phyloP scores from a whole-genome alignment of 1,140 invertebrate species.

The Diploscapter pachys region DNA sequence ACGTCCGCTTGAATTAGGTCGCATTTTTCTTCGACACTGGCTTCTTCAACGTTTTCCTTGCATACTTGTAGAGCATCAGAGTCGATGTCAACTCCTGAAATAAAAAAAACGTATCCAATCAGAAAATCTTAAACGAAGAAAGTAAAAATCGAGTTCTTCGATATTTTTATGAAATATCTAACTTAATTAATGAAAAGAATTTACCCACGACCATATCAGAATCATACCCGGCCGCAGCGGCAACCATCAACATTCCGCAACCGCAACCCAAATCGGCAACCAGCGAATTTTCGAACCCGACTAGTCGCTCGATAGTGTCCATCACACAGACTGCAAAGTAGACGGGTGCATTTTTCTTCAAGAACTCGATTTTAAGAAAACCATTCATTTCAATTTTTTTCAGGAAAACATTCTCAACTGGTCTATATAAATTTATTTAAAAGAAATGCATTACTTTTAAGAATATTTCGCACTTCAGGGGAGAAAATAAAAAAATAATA shows the following conservation, averaged over 20 bases:
- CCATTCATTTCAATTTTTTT: too few species aligned
- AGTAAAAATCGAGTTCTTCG: too few species aligned
- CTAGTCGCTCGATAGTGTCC: slow-evolving; percentile 77
- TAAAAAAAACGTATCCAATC: background rate
- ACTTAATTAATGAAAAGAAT: slow-evolving; percentile 51
- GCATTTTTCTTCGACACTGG: slow-evolving; percentile 68
- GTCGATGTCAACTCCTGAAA: slow-evolving; percentile 82
- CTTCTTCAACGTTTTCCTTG: slow-evolving; percentile 70
- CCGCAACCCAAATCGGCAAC: slow-evolving; percentile 88
- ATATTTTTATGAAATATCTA: too few species aligned
- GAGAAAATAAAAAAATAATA: background rate
- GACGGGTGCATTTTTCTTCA: too few species aligned
- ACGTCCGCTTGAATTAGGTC: slow-evolving; percentile 42
- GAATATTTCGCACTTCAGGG: background rate
- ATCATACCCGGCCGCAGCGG: slow-evolving; percentile 18
- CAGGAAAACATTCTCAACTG: background rate
- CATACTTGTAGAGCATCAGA: slow-evolving; percentile 73
- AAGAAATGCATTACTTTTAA: slow-evolving; percentile 4
- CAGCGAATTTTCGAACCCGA: slow-evolving; percentile 60
- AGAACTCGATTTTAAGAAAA: too few species aligned
- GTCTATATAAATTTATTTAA: slow-evolving; percentile 2
- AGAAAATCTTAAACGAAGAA: too few species aligned
- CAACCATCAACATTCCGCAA: slow-evolving; percentile 72
- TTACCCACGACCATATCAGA: slow-evolving; percentile 16
- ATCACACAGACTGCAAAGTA: slow-evolving; percentile 71